phyloP scores from a whole-genome alignment of 1,140 invertebrate species.

The Aphis craccivora region DNA sequence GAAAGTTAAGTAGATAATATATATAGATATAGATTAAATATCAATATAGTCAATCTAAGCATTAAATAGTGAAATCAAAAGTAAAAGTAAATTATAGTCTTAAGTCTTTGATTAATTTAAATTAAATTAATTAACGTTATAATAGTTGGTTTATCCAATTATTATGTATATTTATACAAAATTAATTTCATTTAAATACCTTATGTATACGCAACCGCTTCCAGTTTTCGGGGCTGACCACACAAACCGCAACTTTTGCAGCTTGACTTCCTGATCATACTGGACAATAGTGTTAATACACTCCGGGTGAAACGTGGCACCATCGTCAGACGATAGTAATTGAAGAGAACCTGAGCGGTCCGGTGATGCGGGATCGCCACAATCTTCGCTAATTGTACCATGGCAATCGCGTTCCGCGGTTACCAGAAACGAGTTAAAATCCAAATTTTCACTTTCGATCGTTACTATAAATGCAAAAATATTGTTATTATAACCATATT shows the following conservation, averaged over 20 bases:
- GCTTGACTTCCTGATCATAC: conserved; percentile 72
- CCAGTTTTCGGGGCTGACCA: conserved; percentile 81
- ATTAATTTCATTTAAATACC: conserved; percentile 61
- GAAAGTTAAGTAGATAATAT: neutral
- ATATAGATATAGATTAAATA: neutral
- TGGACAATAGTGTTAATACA: conserved; percentile 75
- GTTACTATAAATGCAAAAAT: neutral
- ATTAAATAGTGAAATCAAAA: neutral
- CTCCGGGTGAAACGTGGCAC: conserved; percentile 74
- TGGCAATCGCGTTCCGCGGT: conserved; percentile 63
- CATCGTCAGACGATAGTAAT: conserved; percentile 72
- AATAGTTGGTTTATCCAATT: neutral
- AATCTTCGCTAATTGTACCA: conserved; percentile 62
- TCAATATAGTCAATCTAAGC: neutral
- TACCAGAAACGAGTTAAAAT: conserved; percentile 40
- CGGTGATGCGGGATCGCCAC: neutral
- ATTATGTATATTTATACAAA: neutral
- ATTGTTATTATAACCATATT: neutral
- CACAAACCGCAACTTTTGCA: conserved; percentile 75
- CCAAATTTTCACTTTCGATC: conserved; percentile 21
- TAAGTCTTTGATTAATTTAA: neutral
- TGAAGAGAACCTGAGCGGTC: conserved; percentile 75
- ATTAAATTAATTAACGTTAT: neutral
- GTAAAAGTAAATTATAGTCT: neutral
- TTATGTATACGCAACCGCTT: conserved; percentile 78